Conservation (phyloP, 2,888 invertebrate genomes). For the Meandrusa payeni region DNA sequence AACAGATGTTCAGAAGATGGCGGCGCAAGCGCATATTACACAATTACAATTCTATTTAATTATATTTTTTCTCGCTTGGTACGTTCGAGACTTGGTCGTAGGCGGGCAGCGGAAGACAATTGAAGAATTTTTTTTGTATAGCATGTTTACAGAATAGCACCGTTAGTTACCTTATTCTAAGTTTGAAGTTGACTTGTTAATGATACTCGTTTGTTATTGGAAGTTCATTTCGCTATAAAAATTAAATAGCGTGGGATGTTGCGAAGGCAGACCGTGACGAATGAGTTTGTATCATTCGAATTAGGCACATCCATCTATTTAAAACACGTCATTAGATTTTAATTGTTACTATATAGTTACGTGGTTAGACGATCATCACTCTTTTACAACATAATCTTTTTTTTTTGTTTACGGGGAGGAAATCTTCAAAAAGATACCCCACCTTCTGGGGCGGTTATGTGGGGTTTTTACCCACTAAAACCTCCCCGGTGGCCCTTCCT, state of each 20-base stretch:
- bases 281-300: constrained; percentile 12
- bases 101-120: constrained; percentile 64
- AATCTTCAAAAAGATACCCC: too few species aligned
- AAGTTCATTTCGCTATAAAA: constrained; percentile 33
- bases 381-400: too few species aligned
- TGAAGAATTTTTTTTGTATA: constrained; percentile 52
- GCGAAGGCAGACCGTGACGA: constrained; percentile 13
- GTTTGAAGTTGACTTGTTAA: constrained; percentile 59
- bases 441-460: too few species aligned
- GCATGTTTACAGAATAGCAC: constrained; percentile 48
- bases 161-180: constrained; percentile 52
- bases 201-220: constrained; percentile 42
- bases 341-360: too few species aligned
- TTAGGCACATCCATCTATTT: constrained; percentile 20
- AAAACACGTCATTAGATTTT: constrained; percentile 13
- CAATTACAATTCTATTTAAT: constrained; percentile 79
- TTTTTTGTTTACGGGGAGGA: too few species aligned
- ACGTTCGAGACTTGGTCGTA: constrained; percentile 57
- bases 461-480: too few species aligned
- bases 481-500: too few species aligned
- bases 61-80: constrained; percentile 63
- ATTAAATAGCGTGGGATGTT: constrained; percentile 11
- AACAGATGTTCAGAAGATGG: constrained; percentile 75
- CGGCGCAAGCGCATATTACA: constrained; percentile 68
- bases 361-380: too few species aligned